A percentile compares a stretch with the other conserved stretches of the same genome.
These are phyloP conservation scores for Podiceps cristatus DNA, from an alignment of 2,113 vertebrate genomes.

Conservation along the genomic window DNA sequence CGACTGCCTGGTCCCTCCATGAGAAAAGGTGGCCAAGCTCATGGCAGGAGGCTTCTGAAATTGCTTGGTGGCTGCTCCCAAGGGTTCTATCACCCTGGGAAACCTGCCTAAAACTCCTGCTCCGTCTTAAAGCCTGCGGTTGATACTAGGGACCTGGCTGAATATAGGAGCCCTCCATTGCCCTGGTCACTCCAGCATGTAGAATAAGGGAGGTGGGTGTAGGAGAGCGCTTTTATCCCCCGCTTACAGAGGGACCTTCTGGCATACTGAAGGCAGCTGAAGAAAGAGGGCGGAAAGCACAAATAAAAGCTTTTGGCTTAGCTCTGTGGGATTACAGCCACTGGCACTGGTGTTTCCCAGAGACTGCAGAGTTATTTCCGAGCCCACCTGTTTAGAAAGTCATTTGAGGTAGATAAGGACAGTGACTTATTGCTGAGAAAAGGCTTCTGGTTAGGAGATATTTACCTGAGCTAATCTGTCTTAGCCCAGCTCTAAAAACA, in stretches of 20 bases:
- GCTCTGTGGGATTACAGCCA: neutral
- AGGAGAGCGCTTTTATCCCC: neutral
- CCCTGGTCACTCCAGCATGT: neutral
- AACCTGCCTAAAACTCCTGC: neutral
- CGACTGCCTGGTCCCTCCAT: neutral
- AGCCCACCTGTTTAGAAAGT: slow-evolving; percentile 46
- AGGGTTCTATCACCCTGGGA: neutral
- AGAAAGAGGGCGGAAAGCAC: neutral
- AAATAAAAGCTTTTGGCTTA: neutral
- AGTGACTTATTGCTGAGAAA: slow-evolving; percentile 44
- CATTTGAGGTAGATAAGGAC: slow-evolving; percentile 51
- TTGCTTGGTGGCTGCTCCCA: neutral
- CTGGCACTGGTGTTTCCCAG: neutral
- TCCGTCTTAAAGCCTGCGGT: neutral
- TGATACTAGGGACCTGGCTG: neutral
- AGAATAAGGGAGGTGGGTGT: neutral
- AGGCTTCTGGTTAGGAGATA: slow-evolving; percentile 26
- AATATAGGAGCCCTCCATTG: neutral
- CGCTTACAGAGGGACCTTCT: neutral
- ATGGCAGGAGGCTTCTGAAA: neutral
- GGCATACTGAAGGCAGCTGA: neutral
- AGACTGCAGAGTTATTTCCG: neutral
- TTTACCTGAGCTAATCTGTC: slow-evolving; percentile 55
- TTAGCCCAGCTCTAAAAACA: slow-evolving; percentile 42
- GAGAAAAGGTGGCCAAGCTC: neutral